phyloP scores from a whole-genome alignment of 2,113 vertebrate species.

The Indicator indicator region DNA sequence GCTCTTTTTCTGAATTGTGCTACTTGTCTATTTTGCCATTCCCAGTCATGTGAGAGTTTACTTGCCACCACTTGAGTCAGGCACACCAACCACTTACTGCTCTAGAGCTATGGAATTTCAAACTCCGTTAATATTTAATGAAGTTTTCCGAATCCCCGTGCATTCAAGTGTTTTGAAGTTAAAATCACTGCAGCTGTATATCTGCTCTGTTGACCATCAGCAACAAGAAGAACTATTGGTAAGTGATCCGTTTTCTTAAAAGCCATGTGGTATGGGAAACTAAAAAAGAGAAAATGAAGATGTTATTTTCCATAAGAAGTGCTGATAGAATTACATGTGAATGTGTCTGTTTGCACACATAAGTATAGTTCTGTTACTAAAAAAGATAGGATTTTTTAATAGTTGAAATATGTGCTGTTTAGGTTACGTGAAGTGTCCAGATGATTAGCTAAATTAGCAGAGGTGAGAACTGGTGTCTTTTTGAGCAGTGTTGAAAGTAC shows the following conservation, averaged over 20 bases:
- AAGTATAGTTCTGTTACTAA: neutral
- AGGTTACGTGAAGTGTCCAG: neutral
- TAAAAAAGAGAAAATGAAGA: neutral
- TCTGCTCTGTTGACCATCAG: conserved; percentile 87
- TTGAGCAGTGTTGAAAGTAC: neutral
- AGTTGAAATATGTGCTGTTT: neutral
- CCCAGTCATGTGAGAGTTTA: conserved; percentile 91
- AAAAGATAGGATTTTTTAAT: neutral
- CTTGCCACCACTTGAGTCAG: conserved; percentile 85
- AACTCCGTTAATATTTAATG: conserved; percentile 88
- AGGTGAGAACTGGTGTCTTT: neutral
- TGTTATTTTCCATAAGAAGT: neutral
- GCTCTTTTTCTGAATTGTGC: neutral
- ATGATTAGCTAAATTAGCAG: neutral
- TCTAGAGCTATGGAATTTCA: conserved; percentile 91
- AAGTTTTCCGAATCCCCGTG: conserved; percentile 91
- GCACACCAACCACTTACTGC: conserved; percentile 90
- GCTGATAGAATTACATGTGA: neutral
- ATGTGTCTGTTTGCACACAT: rapidly evolving
- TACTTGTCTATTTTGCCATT: neutral
- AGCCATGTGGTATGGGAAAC: neutral
- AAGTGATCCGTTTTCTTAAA: conserved; percentile 44
- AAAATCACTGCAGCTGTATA: conserved; percentile 87
- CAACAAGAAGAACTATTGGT: conserved; percentile 93
- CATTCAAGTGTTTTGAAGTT: conserved; percentile 79